Base-by-base conservation (phyloP, 2,888 invertebrate genomes). In the Scrobipalpa costella region DNA sequence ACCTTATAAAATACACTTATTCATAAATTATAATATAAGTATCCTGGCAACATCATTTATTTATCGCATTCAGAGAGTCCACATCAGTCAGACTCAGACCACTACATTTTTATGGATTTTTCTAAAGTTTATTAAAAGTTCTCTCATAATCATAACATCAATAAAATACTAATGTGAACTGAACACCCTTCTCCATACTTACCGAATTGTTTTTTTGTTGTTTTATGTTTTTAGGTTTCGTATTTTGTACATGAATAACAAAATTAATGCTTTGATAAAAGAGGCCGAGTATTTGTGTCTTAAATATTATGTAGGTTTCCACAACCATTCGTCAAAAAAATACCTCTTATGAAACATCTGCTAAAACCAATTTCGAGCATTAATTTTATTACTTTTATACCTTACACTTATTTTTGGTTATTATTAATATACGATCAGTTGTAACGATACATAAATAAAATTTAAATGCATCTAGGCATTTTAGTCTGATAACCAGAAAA, bases 381-480 rank as follows among this genome's bases (percentile, higher is more conserved):
- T 72, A 62, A 62, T 76, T 73, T 75, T 75, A 72, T 71, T 73
- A 70, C 71, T 70, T 70, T 66, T 70, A 67, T 68, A 67, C 62
- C 68, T 69, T 71, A 71, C 65, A 68, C 17, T 63, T 69, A 69
- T 68, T 69, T 68, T 69, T 71, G 71, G 68, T 70, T 71, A 70
- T 69, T 69, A 68, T 63, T 67, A 63, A 70, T 62, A 69, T 68
- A 70, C 27, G 17, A n/a, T n/a, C n/a, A n/a, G n/a, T n/a, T 57
- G 50, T 63, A 63, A 60, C 44, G 47, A 55, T 9, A 64, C 55
- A 40, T 57, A 40, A 55, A 40, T 57, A n/a, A 33, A 61, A 62
- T 70, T 68, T 69, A 73, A 77, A 79, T 76, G 77, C 76, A 66
- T 66, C 63, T 63, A 63, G n/a, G 72, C 75, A 77, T 77, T 58